Conservation (phyloP, 1,140 invertebrate species). For the Lysiphlebus fabarum region DNA sequence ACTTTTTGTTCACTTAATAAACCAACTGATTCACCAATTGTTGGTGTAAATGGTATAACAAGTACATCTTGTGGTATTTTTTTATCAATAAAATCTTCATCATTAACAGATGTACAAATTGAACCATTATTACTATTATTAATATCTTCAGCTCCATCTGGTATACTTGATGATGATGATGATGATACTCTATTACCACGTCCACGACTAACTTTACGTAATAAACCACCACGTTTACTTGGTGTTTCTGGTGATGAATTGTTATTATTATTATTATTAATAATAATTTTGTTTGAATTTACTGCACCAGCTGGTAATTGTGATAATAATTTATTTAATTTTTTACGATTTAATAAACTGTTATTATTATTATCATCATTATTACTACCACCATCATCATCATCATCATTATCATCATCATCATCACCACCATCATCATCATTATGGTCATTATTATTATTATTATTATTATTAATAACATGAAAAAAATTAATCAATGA, state of each 20-base stretch:
- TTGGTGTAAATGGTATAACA: slow-evolving; percentile 63
- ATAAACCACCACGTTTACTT: slow-evolving; percentile 38
- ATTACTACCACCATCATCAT: no score
- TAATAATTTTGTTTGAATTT: slow-evolving; percentile 31
- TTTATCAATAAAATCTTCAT: slow-evolving; percentile 46
- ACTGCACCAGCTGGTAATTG: slow-evolving; percentile 38
- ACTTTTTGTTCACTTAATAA: slow-evolving; percentile 72
- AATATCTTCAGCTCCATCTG: slow-evolving; percentile 45
- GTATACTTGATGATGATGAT: slow-evolving; percentile 35
- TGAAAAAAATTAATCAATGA: slow-evolving; percentile 61
- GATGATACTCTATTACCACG: slow-evolving; percentile 35
- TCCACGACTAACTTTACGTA: slow-evolving; percentile 45
- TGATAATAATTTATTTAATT: slow-evolving; percentile 43
- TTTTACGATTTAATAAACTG: slow-evolving; percentile 39
- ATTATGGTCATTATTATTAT: slow-evolving; percentile 9
- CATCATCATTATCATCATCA: neutral
- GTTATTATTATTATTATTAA: slow-evolving; percentile 13
- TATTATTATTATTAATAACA: slow-evolving; percentile 29
- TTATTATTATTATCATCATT: neutral
- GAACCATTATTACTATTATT: slow-evolving; percentile 24
- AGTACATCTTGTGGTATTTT: slow-evolving; percentile 57
- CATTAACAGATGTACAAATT: slow-evolving; percentile 29
- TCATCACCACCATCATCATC: slow-evolving; percentile 25
- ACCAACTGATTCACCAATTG: slow-evolving; percentile 62
- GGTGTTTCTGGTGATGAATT: slow-evolving; percentile 38